These are phyloP conservation scores for Alviniconcha marisindica DNA, from an alignment of 1,140 invertebrate species.

Conservation along the genomic window DNA sequence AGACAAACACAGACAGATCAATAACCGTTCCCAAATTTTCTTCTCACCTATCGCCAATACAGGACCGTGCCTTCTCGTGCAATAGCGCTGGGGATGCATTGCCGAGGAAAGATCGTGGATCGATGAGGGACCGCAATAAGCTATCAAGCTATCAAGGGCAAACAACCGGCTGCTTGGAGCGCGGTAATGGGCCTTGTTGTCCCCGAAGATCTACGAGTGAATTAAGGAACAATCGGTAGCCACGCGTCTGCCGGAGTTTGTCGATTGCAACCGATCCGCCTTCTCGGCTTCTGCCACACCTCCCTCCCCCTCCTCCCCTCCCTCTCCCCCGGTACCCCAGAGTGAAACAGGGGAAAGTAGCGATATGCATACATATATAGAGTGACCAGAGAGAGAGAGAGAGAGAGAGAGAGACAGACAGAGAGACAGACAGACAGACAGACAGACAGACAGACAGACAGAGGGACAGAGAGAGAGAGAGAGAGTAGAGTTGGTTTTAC, in stretches of 20 bases:
- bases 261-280: constrained; percentile 2
- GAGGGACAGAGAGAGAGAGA: no score
- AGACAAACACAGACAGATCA: no score
- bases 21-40: no score
- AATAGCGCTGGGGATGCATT: no score
- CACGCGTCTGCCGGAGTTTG: constrained; percentile 26
- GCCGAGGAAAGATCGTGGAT: neutral
- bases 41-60: no score
- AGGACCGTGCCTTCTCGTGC: no score
- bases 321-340: neutral
- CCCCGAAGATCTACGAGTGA: constrained; percentile 8
- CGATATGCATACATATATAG: neutral
- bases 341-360: neutral
- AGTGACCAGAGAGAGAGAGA: neutral
- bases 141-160: constrained; percentile 18
- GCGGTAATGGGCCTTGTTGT: constrained; percentile 22
- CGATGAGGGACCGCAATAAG: constrained; percentile 14
- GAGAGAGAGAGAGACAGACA: neutral
- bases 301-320: neutral
- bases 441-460: no score
- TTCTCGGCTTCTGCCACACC: neutral
- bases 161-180: neutral
- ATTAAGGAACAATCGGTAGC: constrained; percentile 1
- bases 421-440: neutral
- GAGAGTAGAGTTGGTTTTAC: no score